Evolutionary conservation across 1,140 invertebrate genomes (phyloP), one percentile per base, ranked within the genome.

Genomic region (Carcinoscorpius rotundicauda): DNA sequence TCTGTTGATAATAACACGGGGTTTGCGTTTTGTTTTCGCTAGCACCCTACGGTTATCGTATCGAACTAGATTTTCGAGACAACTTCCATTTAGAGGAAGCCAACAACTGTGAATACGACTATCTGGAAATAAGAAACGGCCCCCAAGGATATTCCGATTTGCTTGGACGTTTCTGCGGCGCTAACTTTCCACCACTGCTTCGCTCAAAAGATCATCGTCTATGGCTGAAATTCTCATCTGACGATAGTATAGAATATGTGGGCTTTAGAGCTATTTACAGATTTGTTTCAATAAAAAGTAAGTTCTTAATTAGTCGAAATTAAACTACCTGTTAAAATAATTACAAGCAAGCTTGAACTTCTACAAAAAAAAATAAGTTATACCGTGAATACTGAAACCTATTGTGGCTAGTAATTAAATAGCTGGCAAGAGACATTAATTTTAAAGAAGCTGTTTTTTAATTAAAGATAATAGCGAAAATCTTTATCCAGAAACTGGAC

Each of bases 161-260:
- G 59, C 75, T 83, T 50, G 84, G 83, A 0, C 82, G 80, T 69
- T 89, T 80, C 72, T 94, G 91, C 72, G 90, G 89, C 53, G 80
- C 81, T 29, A 80, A 83, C 62, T 91, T 89, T 73, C 91, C 91
- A 5, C 84, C 85, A 3, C 82, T 86, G 72, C 83, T 93, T 67
- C 84, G 82, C 51, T 91, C 88, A 4, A 83, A 84, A 57, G 84
- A 86, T 57, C 80, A 87, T 10, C 85, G 86, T 74, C 81, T 95
- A 50, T 93, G 89, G 89, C 78, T 93, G 9, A 81, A 85, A 60
- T 95, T 95, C 77, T 83, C 83, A 63, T 89, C 88, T 3, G 91
- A 95, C 72, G 86, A 88, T 64, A 87, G 85, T 70, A 89, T 93
- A 67, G 86, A 92, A 74, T 88, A 87, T 72, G 78, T 77, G n/a